phyloP scores from a whole-genome alignment of 2,113 vertebrate genomes.

The Riparia riparia region DNA sequence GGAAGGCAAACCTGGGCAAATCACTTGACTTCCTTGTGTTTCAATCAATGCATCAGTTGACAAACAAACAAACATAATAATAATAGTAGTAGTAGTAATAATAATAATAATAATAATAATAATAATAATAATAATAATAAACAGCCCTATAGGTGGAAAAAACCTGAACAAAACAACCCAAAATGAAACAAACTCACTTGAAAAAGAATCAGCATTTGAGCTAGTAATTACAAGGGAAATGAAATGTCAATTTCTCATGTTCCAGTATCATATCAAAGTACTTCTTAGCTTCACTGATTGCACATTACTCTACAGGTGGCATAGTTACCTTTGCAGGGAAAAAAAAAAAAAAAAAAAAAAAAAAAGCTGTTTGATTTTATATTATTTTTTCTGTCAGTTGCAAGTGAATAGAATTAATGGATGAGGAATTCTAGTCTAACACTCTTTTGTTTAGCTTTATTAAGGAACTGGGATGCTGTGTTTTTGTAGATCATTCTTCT shows the following conservation, averaged over 20 bases:
- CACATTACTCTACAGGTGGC: neutral
- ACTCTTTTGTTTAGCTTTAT: neutral
- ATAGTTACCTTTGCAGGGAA: neutral
- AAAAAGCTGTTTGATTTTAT: neutral
- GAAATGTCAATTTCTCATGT: neutral
- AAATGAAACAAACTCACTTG: neutral
- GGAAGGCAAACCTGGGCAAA: neutral
- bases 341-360: neutral
- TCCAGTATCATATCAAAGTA: neutral
- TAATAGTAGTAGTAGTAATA: no score
- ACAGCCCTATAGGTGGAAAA: fast-evolving
- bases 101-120: no score
- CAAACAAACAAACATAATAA: neutral
- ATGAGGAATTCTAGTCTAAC: neutral
- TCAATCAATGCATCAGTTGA: neutral
- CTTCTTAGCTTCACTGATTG: neutral
- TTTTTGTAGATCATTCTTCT: neutral
- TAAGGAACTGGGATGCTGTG: fast-evolving
- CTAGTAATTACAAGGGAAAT: neutral
- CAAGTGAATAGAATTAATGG: neutral
- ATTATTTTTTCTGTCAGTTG: neutral
- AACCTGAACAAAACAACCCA: fast-evolving
- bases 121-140: no score
- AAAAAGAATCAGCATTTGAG: neutral
- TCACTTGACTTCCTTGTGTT: neutral